Conservation (phyloP, 2,797 vertebrate genomes). For the Furcifer pardalis region DNA sequence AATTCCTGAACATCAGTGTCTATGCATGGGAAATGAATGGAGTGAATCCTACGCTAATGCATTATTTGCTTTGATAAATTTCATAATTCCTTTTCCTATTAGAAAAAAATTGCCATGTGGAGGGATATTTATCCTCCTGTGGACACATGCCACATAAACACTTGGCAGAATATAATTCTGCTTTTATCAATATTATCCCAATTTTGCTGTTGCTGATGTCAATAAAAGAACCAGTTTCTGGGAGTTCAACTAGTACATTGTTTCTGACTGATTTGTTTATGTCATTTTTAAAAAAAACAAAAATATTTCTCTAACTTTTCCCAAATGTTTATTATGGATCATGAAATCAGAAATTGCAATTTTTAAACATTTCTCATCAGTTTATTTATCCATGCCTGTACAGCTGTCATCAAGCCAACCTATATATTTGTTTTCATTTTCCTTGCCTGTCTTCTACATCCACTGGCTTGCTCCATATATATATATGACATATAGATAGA, state of each 20-base stretch:
- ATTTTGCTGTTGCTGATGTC: constrained; percentile 22
- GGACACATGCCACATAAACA: neutral
- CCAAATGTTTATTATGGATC: constrained; percentile 38
- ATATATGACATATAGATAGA: neutral
- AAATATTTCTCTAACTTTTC: constrained; percentile 9
- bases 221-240: neutral
- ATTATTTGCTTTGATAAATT: constrained; percentile 1
- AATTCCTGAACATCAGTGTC: no score
- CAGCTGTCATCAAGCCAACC: constrained; percentile 18
- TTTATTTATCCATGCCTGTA: constrained; percentile 44
- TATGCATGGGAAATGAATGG: no score
- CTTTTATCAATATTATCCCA: neutral
- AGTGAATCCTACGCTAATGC: no score
- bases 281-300: constrained; percentile 32
- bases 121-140: constrained; percentile 7
- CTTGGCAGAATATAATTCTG: neutral
- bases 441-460: constrained; percentile 20
- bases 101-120: neutral
- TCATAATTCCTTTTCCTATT: neutral
- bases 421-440: constrained; percentile 17
- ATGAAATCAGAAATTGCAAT: constrained; percentile 51
- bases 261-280: constrained; percentile 29
- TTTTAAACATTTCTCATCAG: constrained; percentile 58
- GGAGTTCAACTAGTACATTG: neutral
- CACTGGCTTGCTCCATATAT: neutral